Percentiles rank a stretch among this genome's conserved stretches.
Evolutionary conservation across 2,113 vertebrate genomes (phyloP).

Genomic region (Phalacrocorax aristotelis): DNA sequence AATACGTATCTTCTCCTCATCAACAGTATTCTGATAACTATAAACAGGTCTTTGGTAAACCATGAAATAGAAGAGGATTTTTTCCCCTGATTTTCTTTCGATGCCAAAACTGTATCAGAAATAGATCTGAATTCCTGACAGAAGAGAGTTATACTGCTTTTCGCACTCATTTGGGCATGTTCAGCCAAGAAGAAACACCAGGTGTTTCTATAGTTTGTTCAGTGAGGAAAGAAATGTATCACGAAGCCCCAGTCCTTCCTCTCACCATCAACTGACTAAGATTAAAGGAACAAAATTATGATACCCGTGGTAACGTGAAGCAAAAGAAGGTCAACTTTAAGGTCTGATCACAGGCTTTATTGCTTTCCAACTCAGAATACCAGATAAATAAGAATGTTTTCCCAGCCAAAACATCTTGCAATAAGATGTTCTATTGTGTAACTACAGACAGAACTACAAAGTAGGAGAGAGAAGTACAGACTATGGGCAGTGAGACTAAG

Average conservation of each 20-base stretch:
- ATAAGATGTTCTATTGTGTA: not conserved
- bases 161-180: not conserved
- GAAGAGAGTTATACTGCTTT: not conserved
- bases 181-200: not conserved
- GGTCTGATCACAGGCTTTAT: not conserved
- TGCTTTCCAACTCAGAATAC: not conserved
- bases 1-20: not conserved
- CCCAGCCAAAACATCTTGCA: conserved; percentile 20
- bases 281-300: conserved; percentile 14
- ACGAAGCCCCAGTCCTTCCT: not conserved
- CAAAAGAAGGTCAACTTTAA: not conserved
- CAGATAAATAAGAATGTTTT: not conserved
- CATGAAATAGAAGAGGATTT: not conserved
- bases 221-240: not conserved
- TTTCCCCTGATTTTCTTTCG: not conserved
- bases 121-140: not conserved
- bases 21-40: not conserved
- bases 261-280: not conserved
- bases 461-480: not conserved
- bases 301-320: not conserved
- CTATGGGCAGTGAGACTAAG: not conserved
- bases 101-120: not conserved
- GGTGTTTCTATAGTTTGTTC: not conserved
- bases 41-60: not conserved
- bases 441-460: not conserved